Base-by-base conservation (phyloP, 2,797 vertebrate genomes). In the Xenops minutus region DNA sequence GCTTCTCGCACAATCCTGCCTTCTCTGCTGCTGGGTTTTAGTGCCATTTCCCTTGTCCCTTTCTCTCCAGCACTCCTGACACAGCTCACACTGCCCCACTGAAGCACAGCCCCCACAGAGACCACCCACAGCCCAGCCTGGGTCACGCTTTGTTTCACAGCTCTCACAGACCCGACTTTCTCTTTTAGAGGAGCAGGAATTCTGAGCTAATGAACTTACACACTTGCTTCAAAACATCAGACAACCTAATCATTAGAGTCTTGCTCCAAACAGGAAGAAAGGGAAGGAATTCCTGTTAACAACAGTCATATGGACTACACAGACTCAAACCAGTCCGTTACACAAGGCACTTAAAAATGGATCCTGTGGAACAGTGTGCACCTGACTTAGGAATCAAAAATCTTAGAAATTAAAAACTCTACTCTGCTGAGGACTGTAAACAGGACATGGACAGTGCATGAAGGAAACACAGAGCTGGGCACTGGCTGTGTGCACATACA, bases 401-500 rank as follows among this genome's bases (percentile, higher is more conserved):
- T 30, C 26, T 41, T 17, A 17, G 58, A 34, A 67, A 72, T 32
- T 19, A 39, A 88, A 63, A 64, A 6, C 32, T 69, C 73, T 29
- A 7, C 34, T 67, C 29, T 61, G 43, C 68, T 68, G 79, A 74
- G 23, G 78, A 12, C 18, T 59, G 0, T 32, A 19, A 44, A 17
- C 2, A 62, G 79, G 73, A 62, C 62, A 69, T 11, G 29, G 24
- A 72, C 14, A 3, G 37, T 6, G 24, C 64, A 27, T 1, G 4
- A 14, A 34, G 51, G 91, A 39, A 36, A 44, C 1, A 29, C 10
- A 54, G 59, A 46, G 64, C 36, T 61, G 76, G 73, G 69, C 64
- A 15, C n/a, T 12, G 44, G 21, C 43, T 41, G n/a, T 15, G 20
- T 80, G 63, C 30, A 97, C 99, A 98, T 98, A 99, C 99, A 85